These are phyloP conservation scores for Listronotus oregonensis DNA, from an alignment of 1,140 invertebrate genomes.

Conservation along the genomic window DNA sequence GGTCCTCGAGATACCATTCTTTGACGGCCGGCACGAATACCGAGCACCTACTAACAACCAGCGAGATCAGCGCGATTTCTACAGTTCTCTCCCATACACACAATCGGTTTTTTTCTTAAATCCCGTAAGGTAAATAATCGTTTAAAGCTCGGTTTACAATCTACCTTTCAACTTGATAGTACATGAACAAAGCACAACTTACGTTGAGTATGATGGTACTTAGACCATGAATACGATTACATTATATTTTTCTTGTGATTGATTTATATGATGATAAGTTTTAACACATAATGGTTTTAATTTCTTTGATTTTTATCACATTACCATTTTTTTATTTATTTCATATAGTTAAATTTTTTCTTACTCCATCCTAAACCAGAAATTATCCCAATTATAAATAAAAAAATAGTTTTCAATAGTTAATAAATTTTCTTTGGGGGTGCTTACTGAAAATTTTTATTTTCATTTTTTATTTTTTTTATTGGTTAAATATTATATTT, in stretches of 20 bases:
- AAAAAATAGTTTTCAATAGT: no score
- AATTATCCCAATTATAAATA: no score
- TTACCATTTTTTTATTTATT: no score
- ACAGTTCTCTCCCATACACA: constrained; percentile 33
- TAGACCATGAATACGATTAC: constrained; percentile 25
- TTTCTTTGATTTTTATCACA: background rate
- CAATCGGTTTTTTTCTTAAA: constrained; percentile 32
- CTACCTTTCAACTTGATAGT: constrained; percentile 30
- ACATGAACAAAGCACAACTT: constrained; percentile 26
- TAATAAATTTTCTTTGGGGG: no score
- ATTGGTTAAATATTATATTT: no score
- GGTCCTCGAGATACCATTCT: constrained; percentile 33
- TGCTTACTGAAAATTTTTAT: no score
- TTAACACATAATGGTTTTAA: constrained; percentile 22
- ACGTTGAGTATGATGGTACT: constrained; percentile 26
- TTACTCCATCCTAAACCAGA: no score
- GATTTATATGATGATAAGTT: constrained; percentile 20
- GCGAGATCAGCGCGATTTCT: constrained; percentile 33
- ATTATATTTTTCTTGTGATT: constrained; percentile 10
- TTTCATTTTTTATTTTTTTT: no score
- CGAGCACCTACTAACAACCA: constrained; percentile 36
- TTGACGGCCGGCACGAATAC: constrained; percentile 24
- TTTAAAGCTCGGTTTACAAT: constrained; percentile 32
- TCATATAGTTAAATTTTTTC: no score
- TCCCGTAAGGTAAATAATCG: constrained; percentile 35